phyloP scores from a whole-genome alignment of 2,797 vertebrate genomes.

The Muscicapa comitata region DNA sequence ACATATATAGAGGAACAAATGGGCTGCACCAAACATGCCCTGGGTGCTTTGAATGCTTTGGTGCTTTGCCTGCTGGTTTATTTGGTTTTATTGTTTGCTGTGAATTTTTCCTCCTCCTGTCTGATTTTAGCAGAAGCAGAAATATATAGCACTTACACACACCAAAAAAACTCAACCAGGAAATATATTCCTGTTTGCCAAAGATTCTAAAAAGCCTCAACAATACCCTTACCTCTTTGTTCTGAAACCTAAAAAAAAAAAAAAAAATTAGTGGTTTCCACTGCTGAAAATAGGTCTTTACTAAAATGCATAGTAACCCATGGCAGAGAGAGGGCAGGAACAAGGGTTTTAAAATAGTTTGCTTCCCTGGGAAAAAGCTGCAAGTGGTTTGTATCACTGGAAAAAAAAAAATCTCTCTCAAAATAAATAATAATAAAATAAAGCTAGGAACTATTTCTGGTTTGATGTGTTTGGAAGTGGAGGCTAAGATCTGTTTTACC shows the following conservation, averaged over 20 bases:
- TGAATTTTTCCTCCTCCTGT: not conserved
- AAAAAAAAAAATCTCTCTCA: not conserved
- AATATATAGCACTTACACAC: not conserved
- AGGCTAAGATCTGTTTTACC: conserved; percentile 12
- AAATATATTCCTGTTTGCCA: not conserved
- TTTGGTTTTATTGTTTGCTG: not conserved
- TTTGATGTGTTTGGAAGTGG: conserved; percentile 30
- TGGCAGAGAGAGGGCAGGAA: not conserved
- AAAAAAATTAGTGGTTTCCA: not conserved
- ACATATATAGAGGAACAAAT: rapidly evolving
- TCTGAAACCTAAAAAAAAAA: not conserved
- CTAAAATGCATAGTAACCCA: not conserved
- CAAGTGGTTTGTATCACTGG: not conserved
- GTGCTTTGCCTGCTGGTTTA: not conserved
- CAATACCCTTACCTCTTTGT: not conserved
- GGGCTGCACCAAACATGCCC: not conserved
- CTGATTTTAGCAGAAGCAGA: not conserved
- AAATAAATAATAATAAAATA: not conserved
- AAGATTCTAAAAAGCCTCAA: not conserved
- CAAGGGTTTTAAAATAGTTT: conserved; percentile 38
- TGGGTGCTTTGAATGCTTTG: not conserved
- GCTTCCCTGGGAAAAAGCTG: conserved; percentile 34
- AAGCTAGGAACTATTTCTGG: conserved; percentile 17
- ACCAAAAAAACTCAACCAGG: not conserved
- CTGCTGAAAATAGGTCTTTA: conserved; percentile 1